Evolutionary conservation across 2,113 vertebrate species (phyloP).

Genomic region (Nannobrachium achirus): DNA sequence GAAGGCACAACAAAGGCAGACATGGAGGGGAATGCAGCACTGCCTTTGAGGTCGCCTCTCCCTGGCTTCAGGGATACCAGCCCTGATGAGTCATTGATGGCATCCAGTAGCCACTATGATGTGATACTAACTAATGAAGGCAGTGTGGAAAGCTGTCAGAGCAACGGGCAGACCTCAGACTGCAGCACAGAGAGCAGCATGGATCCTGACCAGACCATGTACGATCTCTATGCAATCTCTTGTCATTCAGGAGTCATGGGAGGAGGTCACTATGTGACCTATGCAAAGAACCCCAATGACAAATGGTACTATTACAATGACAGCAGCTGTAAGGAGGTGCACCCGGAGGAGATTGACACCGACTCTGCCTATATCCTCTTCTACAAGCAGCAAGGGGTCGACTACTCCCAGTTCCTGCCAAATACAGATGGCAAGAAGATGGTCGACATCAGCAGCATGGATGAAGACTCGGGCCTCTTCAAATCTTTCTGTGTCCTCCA

Average conservation of each 20-base stretch:
- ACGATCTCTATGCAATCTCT: slow-evolving; percentile 99
- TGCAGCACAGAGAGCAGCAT: slow-evolving; percentile 74
- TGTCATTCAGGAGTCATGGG: slow-evolving; percentile 99
- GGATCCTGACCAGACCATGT: slow-evolving; percentile 89
- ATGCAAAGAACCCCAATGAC: slow-evolving; percentile 98
- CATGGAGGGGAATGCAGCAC: slow-evolving; percentile 61
- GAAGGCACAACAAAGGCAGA: slow-evolving; percentile 49
- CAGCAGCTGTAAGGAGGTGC: slow-evolving; percentile 99
- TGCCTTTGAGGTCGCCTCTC: slow-evolving; percentile 26
- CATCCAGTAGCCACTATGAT: slow-evolving; percentile 83
- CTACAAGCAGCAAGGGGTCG: slow-evolving; percentile 95
- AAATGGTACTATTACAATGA: slow-evolving; percentile 99
- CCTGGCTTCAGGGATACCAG: slow-evolving; percentile 59
- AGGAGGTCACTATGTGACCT: slow-evolving; percentile 99
- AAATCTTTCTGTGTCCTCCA: slow-evolving; percentile 98
- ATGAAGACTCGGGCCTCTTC: slow-evolving; percentile 97
- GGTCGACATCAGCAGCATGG: slow-evolving; percentile 99
- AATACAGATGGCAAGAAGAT: slow-evolving; percentile 97
- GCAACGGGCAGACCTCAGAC: slow-evolving; percentile 81
- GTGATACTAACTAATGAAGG: slow-evolving; percentile 85
- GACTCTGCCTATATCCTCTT: slow-evolving; percentile 99
- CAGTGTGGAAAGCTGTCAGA: slow-evolving; percentile 73
- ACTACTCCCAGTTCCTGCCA: slow-evolving; percentile 97
- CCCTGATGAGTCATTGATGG: slow-evolving; percentile 23
- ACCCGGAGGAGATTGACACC: slow-evolving; percentile 94